Percentiles rank a stretch among this genome's conserved stretches.
Evolutionary conservation across 2,888 invertebrate species (phyloP).

Genomic region (Noctua pronuba): DNA sequence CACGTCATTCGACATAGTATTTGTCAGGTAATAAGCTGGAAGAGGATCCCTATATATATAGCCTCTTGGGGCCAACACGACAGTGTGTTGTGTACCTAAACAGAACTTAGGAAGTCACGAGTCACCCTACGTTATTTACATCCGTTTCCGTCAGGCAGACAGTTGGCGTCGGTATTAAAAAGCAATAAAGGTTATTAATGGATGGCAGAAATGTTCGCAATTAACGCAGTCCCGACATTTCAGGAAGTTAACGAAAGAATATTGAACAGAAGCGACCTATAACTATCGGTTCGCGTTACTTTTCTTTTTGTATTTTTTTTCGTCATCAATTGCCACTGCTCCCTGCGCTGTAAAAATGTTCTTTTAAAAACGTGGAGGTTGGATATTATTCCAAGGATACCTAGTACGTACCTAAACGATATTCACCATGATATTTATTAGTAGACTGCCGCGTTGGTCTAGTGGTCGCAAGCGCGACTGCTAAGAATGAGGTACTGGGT

Average conservation of each 20-base stretch:
- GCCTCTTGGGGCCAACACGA: neutral
- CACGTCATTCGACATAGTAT: neutral
- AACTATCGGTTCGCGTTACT: slow-evolving; percentile 21
- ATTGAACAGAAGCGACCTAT: slow-evolving; percentile 40
- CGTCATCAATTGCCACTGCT: neutral
- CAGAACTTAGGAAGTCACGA: slow-evolving; percentile 46
- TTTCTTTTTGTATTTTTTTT: neutral
- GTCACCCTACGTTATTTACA: slow-evolving; percentile 52
- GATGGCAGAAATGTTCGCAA: slow-evolving; percentile 67
- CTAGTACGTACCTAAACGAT: no score
- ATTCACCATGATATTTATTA: no score
- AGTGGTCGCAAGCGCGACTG: no score
- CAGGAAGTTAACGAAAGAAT: slow-evolving; percentile 23
- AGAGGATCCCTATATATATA: neutral
- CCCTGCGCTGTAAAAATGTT: neutral
- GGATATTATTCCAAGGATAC: neutral
- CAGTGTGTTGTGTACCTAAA: neutral
- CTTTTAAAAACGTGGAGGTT: neutral
- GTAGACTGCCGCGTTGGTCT: no score
- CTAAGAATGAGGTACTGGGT: no score
- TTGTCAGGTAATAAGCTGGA: neutral
- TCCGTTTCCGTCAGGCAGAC: slow-evolving; percentile 45
- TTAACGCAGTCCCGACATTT: slow-evolving; percentile 64
- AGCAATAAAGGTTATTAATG: slow-evolving; percentile 76
- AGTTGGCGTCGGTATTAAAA: slow-evolving; percentile 63